Base-by-base conservation (phyloP, 1,140 invertebrate genomes). In the Ips nitidus region DNA sequence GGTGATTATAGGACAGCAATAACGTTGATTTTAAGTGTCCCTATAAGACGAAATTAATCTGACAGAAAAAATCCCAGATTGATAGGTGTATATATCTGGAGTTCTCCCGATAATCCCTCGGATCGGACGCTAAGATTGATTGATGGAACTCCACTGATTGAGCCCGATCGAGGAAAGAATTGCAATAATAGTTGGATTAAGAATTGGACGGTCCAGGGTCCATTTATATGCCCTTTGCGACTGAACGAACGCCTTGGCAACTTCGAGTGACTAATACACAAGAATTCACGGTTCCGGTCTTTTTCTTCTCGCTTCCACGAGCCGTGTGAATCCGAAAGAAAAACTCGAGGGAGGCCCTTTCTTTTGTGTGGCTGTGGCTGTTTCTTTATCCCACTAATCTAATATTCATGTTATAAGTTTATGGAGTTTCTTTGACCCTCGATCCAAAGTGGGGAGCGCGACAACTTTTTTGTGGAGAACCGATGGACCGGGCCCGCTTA, bases 91-190 rank as follows among this genome's bases (percentile, higher is more conserved):
- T 76, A 76, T 77, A 74, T 74, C 69, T 58, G 38, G 68, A 8
- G 56, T 50, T 72, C 62, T 55, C 45, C 47, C 66, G 71, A 65
- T 77, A 76, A 76, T 77, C 75, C 73, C 65, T 66, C 70, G 73
- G 63, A 74, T 73, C 74, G 75, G 76, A 77, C 76, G 73, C 69
- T 77, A 77, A 77, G 76, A 77, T 73, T 77, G 76, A 77, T 77
- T 77, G 76, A 77, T 77, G 74, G 75, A 77, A 76, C 59, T 69
- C 69, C 55, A 66, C 74, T 72, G 71, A 73, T 76, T 69, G 75
- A 70, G 66, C 71, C 67, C 52, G 56, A 72, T 73, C 71, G 73
- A 69, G 52, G 72, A 69, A 76, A 76, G 75, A 77, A 75, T 75
- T 75, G 71, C 76, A 77, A 77, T 77, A 77, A 77, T 73, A 75